Evolutionary conservation across 37 sponge, comb jelly and placozoan species (phyloP).

Genomic region (Ephydatia muelleri): DNA sequence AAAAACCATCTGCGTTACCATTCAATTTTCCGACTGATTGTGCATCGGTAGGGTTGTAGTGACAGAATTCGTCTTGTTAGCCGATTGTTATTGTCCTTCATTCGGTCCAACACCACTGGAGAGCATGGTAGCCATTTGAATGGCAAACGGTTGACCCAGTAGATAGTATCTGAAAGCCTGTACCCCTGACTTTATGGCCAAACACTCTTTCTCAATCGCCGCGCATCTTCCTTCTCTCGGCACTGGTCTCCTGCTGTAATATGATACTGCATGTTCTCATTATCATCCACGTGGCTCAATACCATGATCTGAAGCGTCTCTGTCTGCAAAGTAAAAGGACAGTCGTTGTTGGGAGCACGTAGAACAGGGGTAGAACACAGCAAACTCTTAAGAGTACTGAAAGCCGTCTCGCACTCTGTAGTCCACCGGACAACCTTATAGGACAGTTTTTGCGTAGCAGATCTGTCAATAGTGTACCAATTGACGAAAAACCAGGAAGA

Average conservation of each 20-base stretch:
- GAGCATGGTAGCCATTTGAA: constrained; percentile 7
- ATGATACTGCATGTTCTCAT: constrained; percentile 39
- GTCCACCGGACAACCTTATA: constrained; percentile 14
- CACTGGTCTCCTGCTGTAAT: constrained; percentile 7
- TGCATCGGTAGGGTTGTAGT: not conserved
- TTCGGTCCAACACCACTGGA: constrained; percentile 13
- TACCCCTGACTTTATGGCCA: not conserved
- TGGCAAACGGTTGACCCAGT: constrained; percentile 2
- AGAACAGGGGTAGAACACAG: constrained; percentile 23
- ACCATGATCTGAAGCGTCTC: constrained; percentile 30
- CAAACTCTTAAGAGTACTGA: constrained; percentile 9
- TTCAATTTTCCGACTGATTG: not conserved
- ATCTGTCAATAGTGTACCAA: constrained; percentile 42
- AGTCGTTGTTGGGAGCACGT: constrained; percentile 3
- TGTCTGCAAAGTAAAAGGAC: constrained; percentile 30
- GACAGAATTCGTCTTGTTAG: not conserved
- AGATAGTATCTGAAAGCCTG: constrained; percentile 1
- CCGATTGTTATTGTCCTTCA: not conserved
- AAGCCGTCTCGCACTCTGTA: constrained; percentile 22
- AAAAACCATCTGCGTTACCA: constrained; percentile 11
- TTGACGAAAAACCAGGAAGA: constrained; percentile 42
- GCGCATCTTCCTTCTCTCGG: constrained; percentile 11
- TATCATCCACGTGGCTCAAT: constrained; percentile 12
- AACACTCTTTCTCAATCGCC: not conserved
- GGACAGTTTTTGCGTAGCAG: not conserved